Percentiles rank a stretch among this genome's conserved stretches.
phyloP scores from a whole-genome alignment of 2,113 vertebrate genomes.

The Callopanchax toddi region DNA sequence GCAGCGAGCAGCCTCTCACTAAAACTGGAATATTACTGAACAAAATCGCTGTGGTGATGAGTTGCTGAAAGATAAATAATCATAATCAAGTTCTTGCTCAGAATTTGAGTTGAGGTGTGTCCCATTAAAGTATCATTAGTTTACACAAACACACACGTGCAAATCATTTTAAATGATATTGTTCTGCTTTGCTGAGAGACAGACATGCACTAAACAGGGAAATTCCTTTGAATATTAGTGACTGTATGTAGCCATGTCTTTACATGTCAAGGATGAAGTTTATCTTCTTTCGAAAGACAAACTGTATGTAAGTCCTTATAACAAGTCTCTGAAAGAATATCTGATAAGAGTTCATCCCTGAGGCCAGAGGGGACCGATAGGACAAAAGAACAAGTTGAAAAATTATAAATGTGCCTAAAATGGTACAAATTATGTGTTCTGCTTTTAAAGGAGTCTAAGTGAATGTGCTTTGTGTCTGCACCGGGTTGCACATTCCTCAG shows the following conservation, averaged over 20 bases:
- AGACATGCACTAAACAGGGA: constrained; percentile 37
- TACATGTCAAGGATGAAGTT: constrained; percentile 68
- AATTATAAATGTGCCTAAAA: constrained; percentile 79
- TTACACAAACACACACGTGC: neutral
- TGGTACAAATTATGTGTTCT: constrained; percentile 80
- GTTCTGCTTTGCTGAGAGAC: constrained; percentile 10
- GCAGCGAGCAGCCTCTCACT: too few species aligned
- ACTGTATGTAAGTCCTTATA: constrained; percentile 67
- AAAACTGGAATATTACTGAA: neutral
- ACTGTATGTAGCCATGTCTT: constrained; percentile 60
- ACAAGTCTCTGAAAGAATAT: constrained; percentile 81
- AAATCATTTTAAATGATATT: neutral
- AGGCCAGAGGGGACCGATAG: constrained; percentile 73
- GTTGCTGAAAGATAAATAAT: too few species aligned
- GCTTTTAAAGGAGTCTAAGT: constrained; percentile 64
- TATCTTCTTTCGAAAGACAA: constrained; percentile 39
- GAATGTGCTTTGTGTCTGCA: constrained; percentile 75
- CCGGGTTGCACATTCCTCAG: constrained; percentile 82
- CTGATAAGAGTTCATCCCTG: constrained; percentile 69
- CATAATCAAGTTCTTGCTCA: too few species aligned
- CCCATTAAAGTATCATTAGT: neutral
- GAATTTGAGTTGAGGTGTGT: too few species aligned
- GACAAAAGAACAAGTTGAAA: constrained; percentile 75
- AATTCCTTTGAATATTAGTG: constrained; percentile 33
- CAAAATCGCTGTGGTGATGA: neutral